Conservation (phyloP, 2,797 vertebrate genomes). For the Chaunax sp. region DNA sequence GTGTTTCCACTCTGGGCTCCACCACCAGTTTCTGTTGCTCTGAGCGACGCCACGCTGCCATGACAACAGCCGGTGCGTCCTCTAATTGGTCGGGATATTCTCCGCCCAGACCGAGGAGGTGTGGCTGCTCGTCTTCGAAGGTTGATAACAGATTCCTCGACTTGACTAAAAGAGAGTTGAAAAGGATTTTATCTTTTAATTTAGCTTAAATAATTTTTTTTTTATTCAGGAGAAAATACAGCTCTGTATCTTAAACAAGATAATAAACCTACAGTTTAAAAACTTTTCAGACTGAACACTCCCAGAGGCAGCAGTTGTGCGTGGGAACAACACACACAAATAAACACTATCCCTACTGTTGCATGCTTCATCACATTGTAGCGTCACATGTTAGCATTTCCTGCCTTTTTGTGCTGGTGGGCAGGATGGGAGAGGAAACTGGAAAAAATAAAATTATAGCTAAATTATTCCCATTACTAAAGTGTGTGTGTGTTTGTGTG, state of each 20-base stretch:
- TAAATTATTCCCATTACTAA: conserved; percentile 51
- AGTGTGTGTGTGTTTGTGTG: conserved; percentile 41
- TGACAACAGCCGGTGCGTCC: conserved; percentile 83
- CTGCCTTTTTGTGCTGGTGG: conserved; percentile 11
- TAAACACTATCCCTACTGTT: no score
- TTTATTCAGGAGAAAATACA: background rate
- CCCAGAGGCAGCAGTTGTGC: background rate
- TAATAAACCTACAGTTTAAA: background rate
- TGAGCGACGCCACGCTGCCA: conserved; percentile 81
- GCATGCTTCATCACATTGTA: background rate
- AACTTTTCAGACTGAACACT: conserved; percentile 15
- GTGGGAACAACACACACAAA: background rate
- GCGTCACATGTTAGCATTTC: conserved; percentile 8
- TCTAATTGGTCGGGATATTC: conserved; percentile 85
- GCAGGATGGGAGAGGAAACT: conserved; percentile 35
- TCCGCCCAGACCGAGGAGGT: conserved; percentile 84
- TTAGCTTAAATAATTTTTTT: background rate
- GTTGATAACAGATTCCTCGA: conserved; percentile 91
- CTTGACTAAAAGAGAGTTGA: conserved; percentile 83
- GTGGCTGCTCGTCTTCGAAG: conserved; percentile 89
- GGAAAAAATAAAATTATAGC: conserved; percentile 52
- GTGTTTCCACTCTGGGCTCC: conserved; percentile 79
- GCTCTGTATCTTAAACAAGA: background rate
- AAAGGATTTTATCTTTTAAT: background rate
- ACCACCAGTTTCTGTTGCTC: conserved; percentile 76